Evolutionary conservation across 1,140 invertebrate genomes (phyloP).

Genomic region (Aleiodes sp.): DNA sequence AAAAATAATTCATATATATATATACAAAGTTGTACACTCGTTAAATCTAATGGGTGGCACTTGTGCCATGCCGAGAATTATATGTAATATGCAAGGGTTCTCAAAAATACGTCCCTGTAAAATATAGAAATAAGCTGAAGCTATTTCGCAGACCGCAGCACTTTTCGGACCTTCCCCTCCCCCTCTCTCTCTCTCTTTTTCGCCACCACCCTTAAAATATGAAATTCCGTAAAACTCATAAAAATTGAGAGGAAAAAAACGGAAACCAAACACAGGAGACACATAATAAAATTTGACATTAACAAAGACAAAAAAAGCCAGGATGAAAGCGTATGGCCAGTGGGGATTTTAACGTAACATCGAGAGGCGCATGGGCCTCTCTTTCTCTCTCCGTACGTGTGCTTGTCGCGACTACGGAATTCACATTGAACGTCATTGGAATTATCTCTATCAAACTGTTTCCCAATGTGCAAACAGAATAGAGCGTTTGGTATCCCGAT

Average conservation of each 20-base stretch:
- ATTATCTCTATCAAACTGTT: background rate
- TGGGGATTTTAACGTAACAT: no score
- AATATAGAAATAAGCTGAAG: background rate
- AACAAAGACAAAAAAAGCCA: no score
- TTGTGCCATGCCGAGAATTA: constrained; percentile 4
- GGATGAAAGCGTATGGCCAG: no score
- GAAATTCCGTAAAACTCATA: no score
- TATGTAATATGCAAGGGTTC: constrained; percentile 21
- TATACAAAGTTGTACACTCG: constrained; percentile 3
- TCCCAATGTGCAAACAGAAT: background rate
- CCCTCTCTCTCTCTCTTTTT: no score
- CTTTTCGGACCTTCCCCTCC: background rate
- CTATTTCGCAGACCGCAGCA: background rate
- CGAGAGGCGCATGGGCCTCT: no score
- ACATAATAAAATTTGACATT: no score
- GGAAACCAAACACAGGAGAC: no score
- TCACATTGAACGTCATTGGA: background rate
- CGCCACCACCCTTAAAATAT: no score
- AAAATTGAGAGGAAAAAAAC: no score
- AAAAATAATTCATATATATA: background rate
- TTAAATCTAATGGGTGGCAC: constrained; percentile 27
- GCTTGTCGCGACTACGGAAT: background rate
- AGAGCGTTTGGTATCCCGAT: background rate
- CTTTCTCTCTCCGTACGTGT: no score
- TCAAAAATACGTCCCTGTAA: constrained; percentile 18